phyloP scores from a whole-genome alignment of 2,888 invertebrate species.

The Nebria brevicollis region DNA sequence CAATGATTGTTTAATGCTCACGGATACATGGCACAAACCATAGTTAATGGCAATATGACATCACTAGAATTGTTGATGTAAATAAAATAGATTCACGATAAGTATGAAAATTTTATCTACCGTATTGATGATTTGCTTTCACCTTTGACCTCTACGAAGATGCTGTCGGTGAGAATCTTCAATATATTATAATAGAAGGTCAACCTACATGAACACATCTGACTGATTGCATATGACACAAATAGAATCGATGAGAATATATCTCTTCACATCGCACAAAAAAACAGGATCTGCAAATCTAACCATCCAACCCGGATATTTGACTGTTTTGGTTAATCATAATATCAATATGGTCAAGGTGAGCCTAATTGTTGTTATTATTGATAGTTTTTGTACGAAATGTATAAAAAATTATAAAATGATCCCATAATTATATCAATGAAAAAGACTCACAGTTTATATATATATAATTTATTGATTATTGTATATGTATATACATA shows the following conservation, averaged over 20 bases:
- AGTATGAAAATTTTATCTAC: neutral
- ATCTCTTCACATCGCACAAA: neutral
- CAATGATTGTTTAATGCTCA: neutral
- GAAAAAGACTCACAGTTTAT: neutral
- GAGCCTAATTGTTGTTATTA: neutral
- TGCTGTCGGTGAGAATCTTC: neutral
- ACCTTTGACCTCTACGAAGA: neutral
- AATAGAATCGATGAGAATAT: neutral
- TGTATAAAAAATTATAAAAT: neutral
- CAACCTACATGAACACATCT: neutral
- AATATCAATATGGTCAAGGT: neutral
- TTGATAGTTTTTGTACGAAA: neutral
- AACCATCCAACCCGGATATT: neutral
- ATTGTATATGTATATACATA: no score
- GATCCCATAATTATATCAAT: neutral
- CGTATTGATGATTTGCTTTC: neutral
- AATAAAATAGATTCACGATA: neutral
- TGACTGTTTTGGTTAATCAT: neutral
- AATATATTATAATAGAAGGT: conserved; percentile 1
- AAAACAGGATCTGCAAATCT: neutral
- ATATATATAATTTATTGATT: no score
- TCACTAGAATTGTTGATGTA: neutral
- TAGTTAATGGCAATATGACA: neutral
- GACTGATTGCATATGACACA: conserved; percentile 1
- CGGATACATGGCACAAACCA: neutral